Evolutionary conservation across 2,113 vertebrate species (phyloP), one percentile per base, ranked within the genome.

Genomic region (Sylvia atricapilla): DNA sequence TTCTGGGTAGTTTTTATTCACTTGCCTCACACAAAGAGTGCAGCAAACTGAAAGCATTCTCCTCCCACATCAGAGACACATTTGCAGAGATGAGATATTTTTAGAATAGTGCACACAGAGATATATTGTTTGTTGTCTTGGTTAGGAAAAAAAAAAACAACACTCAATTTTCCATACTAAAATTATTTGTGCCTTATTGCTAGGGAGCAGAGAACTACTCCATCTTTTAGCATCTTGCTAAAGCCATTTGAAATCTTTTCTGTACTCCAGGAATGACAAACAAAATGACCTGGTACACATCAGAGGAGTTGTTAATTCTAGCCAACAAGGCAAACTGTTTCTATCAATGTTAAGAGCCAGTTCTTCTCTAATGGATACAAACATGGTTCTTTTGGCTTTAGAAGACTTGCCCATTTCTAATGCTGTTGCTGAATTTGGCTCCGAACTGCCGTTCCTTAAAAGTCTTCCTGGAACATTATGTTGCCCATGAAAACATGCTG

Each of bases 81-180:
- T 97, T 96, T 94, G 82, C 93, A 95, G 95, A 93, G 90, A 93
- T 16, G 63, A 84, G 95, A 68, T 97, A 97, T 97, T 97, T 97
- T 97, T 97, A 95, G 97, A 94, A 37, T 56, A 77, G 87, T 58
- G 92, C 93, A 95, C 85, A 97, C 76, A 95, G 86, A 97, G 90
- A 92, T 96, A 95, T 85, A 96, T 97, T 97, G 96, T 97, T 97
- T 97, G 95, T 97, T 96, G 94, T 94, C 90, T 90, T 84, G 76
- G 90, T 81, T 94, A 49, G 67, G 24, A 0, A 72, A 79, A 84
- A 69, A 70, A 79, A 94, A 69, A 86, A 80, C 89, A 96, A 84
- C 35, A 84, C 56, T 69, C 94, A 64, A 70, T 95, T 94, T 95
- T 96, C 89, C 84, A 75, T 69, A 91, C 94, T 95, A 95, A 96